A percentile compares a stretch with the other conserved stretches of the same genome.
These are phyloP conservation scores for Scyliorhinus canicula DNA, from an alignment of 2,797 vertebrate genomes.

Conservation along the genomic window DNA sequence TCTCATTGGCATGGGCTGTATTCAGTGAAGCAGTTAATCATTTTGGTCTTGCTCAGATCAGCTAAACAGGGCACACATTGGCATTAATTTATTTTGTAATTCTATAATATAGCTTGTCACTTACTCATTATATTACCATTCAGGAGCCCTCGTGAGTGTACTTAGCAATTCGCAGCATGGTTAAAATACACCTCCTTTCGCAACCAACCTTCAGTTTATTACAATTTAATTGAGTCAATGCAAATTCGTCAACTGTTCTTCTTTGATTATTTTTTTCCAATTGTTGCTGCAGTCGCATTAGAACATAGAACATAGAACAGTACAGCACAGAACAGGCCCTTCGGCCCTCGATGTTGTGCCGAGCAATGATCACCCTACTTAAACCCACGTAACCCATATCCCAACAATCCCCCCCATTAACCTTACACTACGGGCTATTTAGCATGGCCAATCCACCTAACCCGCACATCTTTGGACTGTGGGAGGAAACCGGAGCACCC, in stretches of 20 bases:
- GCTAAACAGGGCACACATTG: neutral
- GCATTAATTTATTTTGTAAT: neutral
- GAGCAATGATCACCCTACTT: too few relatives aligned
- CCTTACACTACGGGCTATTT: too few relatives aligned
- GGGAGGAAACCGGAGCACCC: too few relatives aligned
- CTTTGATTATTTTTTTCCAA: neutral
- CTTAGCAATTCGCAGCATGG: neutral
- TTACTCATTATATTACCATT: conserved; percentile 8
- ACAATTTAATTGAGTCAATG: neutral
- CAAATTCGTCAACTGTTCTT: neutral
- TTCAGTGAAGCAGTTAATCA: neutral
- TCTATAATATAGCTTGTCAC: neutral
- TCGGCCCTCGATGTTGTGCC: too few relatives aligned
- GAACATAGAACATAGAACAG: too few relatives aligned
- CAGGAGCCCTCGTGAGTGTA: neutral
- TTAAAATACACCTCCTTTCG: too few relatives aligned
- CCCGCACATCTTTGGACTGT: too few relatives aligned
- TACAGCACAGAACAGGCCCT: too few relatives aligned
- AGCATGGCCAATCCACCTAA: too few relatives aligned
- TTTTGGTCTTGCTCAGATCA: neutral
- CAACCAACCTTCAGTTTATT: conserved; percentile 11
- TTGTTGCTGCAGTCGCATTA: neutral
- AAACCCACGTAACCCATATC: too few relatives aligned
- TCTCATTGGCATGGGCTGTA: neutral
- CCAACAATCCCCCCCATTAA: too few relatives aligned